Evolutionary conservation across 2,113 vertebrate species (phyloP).

Genomic region (Eira barbara): DNA sequence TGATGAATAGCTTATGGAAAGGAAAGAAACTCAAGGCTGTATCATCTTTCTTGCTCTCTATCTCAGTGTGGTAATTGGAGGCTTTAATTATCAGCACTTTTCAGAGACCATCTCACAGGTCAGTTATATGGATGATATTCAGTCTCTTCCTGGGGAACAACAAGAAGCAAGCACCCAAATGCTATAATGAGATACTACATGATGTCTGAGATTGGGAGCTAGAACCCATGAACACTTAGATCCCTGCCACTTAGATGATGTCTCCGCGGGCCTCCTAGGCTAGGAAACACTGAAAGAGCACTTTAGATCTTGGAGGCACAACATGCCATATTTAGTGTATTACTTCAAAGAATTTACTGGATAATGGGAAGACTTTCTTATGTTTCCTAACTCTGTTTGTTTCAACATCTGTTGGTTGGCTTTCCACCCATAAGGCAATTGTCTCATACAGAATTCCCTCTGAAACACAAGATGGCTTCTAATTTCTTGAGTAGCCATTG

Average conservation of each 20-base stretch:
- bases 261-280: not conserved
- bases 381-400: not conserved
- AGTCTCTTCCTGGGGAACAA: not conserved
- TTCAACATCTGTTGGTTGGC: not conserved
- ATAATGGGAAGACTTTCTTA: not conserved
- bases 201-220: not conserved
- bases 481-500: not conserved
- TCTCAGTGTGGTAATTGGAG: not conserved
- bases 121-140: not conserved
- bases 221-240: not conserved
- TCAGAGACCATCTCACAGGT: not conserved
- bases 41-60: not conserved
- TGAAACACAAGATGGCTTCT: not conserved
- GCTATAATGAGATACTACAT: not conserved
- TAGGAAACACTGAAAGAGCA: not conserved
- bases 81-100: not conserved
- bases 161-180: not conserved
- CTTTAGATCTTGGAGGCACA: not conserved
- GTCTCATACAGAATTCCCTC: not conserved
- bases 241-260: not conserved
- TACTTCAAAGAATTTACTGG: not conserved
- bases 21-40: not conserved
- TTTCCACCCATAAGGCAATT: constrained; percentile 5
- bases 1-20: not conserved
- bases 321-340: not conserved